These are phyloP conservation scores for Dermochelys coriacea DNA, from an alignment of 2,797 vertebrate genomes.

Conservation along the genomic window DNA sequence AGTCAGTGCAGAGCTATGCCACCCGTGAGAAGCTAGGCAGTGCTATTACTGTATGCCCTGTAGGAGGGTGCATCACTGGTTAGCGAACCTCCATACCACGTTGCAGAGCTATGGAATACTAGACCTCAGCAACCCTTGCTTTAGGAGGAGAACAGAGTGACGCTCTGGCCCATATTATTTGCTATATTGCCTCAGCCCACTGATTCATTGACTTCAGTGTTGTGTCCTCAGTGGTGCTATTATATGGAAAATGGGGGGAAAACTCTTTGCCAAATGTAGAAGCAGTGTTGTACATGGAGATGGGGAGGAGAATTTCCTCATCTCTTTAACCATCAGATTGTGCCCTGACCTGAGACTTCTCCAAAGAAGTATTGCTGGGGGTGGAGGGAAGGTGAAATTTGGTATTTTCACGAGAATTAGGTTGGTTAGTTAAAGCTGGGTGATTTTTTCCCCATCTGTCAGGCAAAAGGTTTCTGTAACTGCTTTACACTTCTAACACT, in stretches of 20 bases:
- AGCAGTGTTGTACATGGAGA: background rate
- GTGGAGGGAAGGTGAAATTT: background rate
- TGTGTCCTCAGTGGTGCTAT: background rate
- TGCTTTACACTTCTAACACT: constrained; percentile 34
- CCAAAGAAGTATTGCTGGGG: background rate
- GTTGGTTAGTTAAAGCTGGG: background rate
- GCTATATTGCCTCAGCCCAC: background rate
- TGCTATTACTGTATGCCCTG: background rate
- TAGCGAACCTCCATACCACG: background rate
- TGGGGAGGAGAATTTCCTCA: background rate
- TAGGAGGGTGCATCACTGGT: background rate
- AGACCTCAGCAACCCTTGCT: background rate
- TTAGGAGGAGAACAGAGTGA: background rate
- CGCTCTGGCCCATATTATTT: background rate
- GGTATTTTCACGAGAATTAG: background rate
- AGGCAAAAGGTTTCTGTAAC: background rate
- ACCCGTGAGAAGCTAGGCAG: background rate
- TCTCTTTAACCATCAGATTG: background rate
- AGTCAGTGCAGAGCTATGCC: background rate
- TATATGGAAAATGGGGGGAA: background rate
- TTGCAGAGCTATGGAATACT: background rate
- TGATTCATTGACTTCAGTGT: background rate
- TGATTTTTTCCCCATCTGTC: background rate
- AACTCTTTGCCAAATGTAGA: background rate
- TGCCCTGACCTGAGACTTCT: background rate